Conservation (phyloP, 2,113 vertebrate species). For the Otus sunia region DNA sequence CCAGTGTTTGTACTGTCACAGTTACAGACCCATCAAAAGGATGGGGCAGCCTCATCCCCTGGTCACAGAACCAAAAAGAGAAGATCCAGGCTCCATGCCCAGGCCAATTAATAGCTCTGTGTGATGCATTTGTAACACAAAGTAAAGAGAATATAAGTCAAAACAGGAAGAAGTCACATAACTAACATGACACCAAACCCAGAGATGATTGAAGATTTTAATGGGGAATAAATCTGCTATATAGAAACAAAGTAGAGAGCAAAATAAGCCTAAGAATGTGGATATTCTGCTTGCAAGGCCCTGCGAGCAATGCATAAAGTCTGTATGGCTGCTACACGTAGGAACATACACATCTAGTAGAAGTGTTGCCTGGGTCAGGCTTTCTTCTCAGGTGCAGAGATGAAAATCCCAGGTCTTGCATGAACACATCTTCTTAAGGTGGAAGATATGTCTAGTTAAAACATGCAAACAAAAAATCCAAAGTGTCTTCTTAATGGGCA, state of each 20-base stretch:
- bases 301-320: fast-evolving
- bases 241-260: background rate
- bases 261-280: background rate
- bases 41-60: background rate
- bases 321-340: fast-evolving
- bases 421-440: background rate
- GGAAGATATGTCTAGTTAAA: background rate
- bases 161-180: background rate
- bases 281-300: background rate
- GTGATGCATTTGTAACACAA: background rate
- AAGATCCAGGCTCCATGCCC: background rate
- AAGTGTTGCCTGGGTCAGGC: background rate
- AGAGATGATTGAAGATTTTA: background rate
- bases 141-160: background rate
- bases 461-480: background rate
- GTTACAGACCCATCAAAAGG: background rate
- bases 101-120: background rate
- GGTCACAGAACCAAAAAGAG: background rate
- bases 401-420: background rate
- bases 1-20: background rate
- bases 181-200: background rate
- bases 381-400: background rate
- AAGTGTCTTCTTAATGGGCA: background rate
- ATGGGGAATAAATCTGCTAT: background rate
- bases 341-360: background rate